A percentile compares a stretch with the other conserved stretches of the same genome.
These are phyloP conservation scores for Musca vetustissima DNA, from an alignment of 1,140 invertebrate genomes.

Conservation along the genomic window DNA sequence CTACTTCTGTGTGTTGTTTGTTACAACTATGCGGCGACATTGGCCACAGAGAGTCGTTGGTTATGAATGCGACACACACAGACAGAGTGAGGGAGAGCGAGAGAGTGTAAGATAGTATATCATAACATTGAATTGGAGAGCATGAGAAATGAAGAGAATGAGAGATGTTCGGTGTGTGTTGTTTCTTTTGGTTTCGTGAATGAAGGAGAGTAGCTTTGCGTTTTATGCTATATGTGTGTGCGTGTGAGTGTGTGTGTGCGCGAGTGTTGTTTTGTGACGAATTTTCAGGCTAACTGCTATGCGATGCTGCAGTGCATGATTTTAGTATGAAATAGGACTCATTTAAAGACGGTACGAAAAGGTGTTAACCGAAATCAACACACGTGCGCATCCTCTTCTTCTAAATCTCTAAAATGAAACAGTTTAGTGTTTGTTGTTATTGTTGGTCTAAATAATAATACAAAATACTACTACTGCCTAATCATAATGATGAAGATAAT, in stretches of 20 bases:
- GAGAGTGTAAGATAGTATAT: no score
- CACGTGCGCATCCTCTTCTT: constrained; percentile 12
- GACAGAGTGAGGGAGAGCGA: neutral
- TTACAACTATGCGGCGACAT: no score
- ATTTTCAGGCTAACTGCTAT: neutral
- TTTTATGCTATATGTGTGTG: neutral
- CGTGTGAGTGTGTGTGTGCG: no score
- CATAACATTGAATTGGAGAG: no score
- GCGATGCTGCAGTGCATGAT: constrained; percentile 17
- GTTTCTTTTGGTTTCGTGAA: neutral
- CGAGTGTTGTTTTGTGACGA: neutral
- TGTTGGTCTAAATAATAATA: neutral
- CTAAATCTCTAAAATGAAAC: neutral
- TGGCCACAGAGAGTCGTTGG: no score
- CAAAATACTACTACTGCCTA: no score
- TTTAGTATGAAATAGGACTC: constrained; percentile 24
- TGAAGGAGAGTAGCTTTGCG: neutral
- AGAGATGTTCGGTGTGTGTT: no score
- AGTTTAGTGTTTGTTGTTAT: neutral
- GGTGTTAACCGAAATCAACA: neutral
- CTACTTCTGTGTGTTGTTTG: no score
- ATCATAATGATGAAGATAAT: neutral
- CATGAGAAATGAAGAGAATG: no score
- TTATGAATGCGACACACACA: no score
- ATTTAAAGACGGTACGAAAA: constrained; percentile 24